A percentile compares a stretch with the other conserved stretches of the same genome.
phyloP scores from a whole-genome alignment of 2,888 invertebrate genomes.

The Cataglyphis albicans region DNA sequence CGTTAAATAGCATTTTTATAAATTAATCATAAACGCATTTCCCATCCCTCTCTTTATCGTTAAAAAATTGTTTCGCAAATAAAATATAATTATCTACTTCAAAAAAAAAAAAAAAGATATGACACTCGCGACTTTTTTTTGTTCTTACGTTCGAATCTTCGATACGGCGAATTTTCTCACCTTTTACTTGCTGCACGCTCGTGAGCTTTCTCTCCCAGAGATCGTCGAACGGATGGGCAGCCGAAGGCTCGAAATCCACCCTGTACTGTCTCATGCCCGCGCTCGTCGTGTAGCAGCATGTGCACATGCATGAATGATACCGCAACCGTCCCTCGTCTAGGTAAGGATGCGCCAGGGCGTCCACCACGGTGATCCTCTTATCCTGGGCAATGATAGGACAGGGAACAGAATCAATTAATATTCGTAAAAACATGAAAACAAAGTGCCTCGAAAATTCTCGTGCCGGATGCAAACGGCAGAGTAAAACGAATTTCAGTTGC shows the following conservation, averaged over 20 bases:
- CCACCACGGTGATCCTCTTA: constrained; percentile 97
- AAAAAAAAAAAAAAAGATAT: not conserved
- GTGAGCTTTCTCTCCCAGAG: constrained; percentile 98
- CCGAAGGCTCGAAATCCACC: constrained; percentile 95
- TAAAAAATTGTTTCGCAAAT: not conserved
- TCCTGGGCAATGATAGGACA: constrained; percentile 87
- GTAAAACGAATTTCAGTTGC: not conserved
- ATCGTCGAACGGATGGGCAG: constrained; percentile 97
- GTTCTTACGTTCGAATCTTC: not conserved
- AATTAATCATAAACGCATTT: not conserved
- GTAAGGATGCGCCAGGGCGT: constrained; percentile 98
- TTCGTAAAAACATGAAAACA: not conserved
- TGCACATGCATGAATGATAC: constrained; percentile 99
- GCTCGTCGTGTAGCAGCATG: constrained; percentile 95
- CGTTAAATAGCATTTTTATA: not conserved
- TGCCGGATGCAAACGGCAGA: not conserved
- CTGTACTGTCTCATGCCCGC: constrained; percentile 94
- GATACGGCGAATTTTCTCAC: constrained; percentile 86
- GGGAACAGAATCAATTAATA: constrained; percentile 70
- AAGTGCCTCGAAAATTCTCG: not conserved
- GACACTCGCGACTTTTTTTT: not conserved
- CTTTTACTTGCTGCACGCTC: constrained; percentile 97
- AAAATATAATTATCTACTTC: not conserved
- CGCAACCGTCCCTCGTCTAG: constrained; percentile 98
- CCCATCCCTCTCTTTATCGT: not conserved